Conservation (phyloP, 2,888 invertebrate species). For the Zygogramma bicolorata region DNA sequence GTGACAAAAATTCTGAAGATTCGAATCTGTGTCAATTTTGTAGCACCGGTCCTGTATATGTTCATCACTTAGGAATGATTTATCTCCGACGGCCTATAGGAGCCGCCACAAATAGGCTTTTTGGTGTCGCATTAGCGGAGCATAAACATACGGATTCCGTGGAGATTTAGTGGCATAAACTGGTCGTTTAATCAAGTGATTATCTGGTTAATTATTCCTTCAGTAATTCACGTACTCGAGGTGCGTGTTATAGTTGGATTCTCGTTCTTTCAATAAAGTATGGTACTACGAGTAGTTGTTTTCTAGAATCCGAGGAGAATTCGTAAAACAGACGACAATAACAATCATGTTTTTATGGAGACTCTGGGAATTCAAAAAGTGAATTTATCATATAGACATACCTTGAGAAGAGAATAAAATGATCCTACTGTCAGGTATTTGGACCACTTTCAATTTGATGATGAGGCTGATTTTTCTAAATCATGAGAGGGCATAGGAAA, state of each 20-base stretch:
- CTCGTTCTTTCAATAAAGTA: not conserved
- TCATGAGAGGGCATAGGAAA: no score
- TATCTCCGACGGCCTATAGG: not conserved
- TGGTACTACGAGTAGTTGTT: not conserved
- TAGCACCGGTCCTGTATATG: not conserved
- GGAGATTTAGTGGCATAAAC: slow-evolving; percentile 29
- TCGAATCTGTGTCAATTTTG: no score
- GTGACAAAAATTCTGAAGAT: not conserved
- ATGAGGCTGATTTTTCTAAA: no score
- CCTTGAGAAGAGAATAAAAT: no score
- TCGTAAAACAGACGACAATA: no score
- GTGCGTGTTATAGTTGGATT: not conserved
- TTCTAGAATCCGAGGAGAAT: no score
- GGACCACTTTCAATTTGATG: no score
- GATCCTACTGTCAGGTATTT: no score
- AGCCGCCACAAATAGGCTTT: slow-evolving; percentile 17
- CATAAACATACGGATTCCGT: slow-evolving; percentile 35
- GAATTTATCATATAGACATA: no score
- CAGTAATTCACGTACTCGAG: not conserved
- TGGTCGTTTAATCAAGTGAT: slow-evolving; percentile 13
- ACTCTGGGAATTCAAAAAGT: no score
- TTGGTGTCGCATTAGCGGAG: slow-evolving; percentile 33
- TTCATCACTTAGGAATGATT: not conserved
- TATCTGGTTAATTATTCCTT: slow-evolving; percentile 31
- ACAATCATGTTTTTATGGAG: no score